These are phyloP conservation scores for Nibea albiflora DNA, from an alignment of 2,113 vertebrate species.

Conservation along the genomic window DNA sequence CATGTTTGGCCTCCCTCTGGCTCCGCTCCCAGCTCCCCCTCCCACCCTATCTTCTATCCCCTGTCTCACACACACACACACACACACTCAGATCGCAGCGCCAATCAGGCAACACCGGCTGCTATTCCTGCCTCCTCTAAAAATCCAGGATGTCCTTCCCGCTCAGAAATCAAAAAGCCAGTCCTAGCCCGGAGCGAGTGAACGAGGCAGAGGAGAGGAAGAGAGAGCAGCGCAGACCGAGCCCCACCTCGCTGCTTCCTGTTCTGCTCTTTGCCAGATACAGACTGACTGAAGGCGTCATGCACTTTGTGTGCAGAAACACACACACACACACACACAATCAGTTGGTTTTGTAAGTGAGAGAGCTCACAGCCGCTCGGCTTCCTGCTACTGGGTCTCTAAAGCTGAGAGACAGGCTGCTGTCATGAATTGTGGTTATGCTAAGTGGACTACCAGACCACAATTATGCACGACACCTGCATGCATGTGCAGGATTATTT, in stretches of 20 bases:
- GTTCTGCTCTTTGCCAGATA: constrained; percentile 76
- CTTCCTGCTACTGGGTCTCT: constrained; percentile 72
- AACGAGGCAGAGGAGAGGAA: constrained; percentile 69
- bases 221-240: constrained; percentile 55
- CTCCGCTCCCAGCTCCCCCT: not conserved
- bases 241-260: constrained; percentile 80
- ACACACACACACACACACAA: constrained; percentile 41
- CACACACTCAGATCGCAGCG: constrained; percentile 29
- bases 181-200: constrained; percentile 65
- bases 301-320: constrained; percentile 59
- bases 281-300: constrained; percentile 67
- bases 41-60: not conserved
- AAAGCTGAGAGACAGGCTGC: constrained; percentile 55
- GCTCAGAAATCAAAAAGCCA: constrained; percentile 66
- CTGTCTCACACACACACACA: constrained; percentile 18
- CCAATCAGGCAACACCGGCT: constrained; percentile 41
- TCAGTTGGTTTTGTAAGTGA: constrained; percentile 68
- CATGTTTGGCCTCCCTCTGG: constrained; percentile 68
- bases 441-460: not conserved
- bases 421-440: constrained; percentile 24
- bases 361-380: constrained; percentile 61
- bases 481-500: not conserved
- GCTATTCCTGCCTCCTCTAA: constrained; percentile 61
- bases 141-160: constrained; percentile 74
- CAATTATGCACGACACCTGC: not conserved